phyloP scores from a whole-genome alignment of 2,888 invertebrate species.

The Metalampra italica region DNA sequence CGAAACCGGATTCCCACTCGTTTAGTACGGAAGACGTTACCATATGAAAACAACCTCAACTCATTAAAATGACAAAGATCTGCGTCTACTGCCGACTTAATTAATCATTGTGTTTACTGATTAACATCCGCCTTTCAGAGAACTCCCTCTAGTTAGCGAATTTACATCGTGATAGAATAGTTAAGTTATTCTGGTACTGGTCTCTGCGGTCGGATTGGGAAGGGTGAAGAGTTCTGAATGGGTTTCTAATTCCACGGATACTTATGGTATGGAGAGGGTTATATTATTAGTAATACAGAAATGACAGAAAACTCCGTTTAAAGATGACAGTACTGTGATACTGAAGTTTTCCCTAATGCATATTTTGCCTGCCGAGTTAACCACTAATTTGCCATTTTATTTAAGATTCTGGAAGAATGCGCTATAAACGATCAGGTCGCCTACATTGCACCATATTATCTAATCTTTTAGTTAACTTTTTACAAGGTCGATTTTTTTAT shows the following conservation, averaged over 20 bases:
- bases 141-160: conserved; percentile 50
- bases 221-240: not conserved
- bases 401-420: no score
- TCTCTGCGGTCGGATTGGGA: not conserved
- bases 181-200: conserved; percentile 31
- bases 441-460: no score
- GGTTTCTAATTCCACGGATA: not conserved
- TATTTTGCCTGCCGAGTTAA: no score
- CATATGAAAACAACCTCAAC: conserved; percentile 50
- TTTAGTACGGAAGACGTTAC: conserved; percentile 28
- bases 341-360: no score
- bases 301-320: no score
- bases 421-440: no score
- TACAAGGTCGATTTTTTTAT: no score
- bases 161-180: conserved; percentile 65
- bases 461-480: no score
- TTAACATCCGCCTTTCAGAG: conserved; percentile 59
- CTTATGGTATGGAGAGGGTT: not conserved
- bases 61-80: conserved; percentile 74
- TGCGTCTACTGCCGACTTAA: conserved; percentile 53
- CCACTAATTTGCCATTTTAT: no score
- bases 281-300: not conserved
- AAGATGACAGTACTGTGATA: no score
- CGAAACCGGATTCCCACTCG: not conserved
- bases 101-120: conserved; percentile 72